These are phyloP conservation scores for Athripsodes cinereus DNA, from an alignment of 2,888 invertebrate genomes.

Conservation along the genomic window DNA sequence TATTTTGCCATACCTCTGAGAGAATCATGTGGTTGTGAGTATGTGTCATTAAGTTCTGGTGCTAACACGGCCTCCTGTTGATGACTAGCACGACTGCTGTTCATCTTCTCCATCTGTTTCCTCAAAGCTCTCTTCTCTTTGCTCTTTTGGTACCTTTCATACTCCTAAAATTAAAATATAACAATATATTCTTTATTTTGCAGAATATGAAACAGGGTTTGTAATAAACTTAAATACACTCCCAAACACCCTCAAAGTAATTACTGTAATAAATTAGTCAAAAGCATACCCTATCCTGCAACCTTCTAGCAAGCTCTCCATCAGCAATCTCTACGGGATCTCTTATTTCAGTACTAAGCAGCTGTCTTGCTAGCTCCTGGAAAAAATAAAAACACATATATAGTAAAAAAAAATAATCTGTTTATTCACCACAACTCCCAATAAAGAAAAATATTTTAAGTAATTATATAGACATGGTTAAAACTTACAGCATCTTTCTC, in stretches of 20 bases:
- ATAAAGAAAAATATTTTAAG: no score
- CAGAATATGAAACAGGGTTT: no score
- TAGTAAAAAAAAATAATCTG: no score
- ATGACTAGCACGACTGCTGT: background rate
- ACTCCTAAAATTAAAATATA: background rate
- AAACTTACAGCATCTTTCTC: constrained; percentile 14
- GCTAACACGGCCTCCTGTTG: no score
- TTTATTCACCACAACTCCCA: no score
- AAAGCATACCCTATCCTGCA: constrained; percentile 9
- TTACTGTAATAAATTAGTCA: no score
- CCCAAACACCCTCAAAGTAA: no score
- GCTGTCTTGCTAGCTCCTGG: constrained; percentile 13
- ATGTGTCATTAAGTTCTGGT: background rate
- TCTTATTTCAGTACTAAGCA: constrained; percentile 5
- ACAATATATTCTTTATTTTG: no score
- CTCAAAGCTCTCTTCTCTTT: background rate
- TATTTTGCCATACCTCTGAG: background rate
- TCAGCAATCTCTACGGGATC: constrained; percentile 6
- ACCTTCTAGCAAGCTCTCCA: constrained; percentile 7
- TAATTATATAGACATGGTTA: no score
- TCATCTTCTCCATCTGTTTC: background rate
- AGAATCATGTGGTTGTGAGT: background rate
- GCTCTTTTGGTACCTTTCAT: background rate
- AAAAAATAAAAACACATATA: constrained; percentile 2
- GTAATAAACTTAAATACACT: no score